These are phyloP conservation scores for Campoplex capitator DNA, from an alignment of 2,888 invertebrate genomes.

Conservation along the genomic window DNA sequence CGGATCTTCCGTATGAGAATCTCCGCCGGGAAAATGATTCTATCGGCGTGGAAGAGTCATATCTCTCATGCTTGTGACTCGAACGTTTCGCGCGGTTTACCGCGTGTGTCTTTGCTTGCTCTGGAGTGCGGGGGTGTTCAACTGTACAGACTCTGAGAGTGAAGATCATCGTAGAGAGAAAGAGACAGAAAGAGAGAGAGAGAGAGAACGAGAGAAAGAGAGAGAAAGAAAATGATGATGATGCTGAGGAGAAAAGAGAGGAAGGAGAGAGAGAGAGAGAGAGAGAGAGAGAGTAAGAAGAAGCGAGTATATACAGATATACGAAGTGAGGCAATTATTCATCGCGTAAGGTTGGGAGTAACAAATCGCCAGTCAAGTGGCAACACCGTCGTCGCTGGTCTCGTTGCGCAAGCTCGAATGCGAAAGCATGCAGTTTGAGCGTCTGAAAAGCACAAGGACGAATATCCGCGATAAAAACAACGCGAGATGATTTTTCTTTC, in stretches of 20 bases:
- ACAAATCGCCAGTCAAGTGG: conserved; percentile 84
- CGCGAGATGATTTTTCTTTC: not conserved
- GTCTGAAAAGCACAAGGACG: not conserved
- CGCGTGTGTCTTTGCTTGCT: conserved; percentile 28
- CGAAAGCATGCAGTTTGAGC: conserved; percentile 62
- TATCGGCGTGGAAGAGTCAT: conserved; percentile 73
- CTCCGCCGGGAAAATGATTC: conserved; percentile 65
- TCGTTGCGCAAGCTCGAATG: conserved; percentile 69
- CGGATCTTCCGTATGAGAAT: conserved; percentile 46
- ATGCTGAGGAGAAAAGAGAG: not conserved
- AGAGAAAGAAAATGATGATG: conserved; percentile 13
- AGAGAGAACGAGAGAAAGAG: not conserved
- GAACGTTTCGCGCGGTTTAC: conserved; percentile 42
- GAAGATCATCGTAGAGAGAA: not conserved
- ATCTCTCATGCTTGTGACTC: conserved; percentile 22
- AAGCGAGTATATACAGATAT: conserved; percentile 65
- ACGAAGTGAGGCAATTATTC: conserved; percentile 81
- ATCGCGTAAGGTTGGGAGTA: conserved; percentile 83
- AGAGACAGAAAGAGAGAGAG: conserved; percentile 16
- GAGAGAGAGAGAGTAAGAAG: conserved; percentile 8
- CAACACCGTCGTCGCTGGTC: conserved; percentile 76
- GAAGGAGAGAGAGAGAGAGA: not conserved
- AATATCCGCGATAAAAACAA: not conserved
- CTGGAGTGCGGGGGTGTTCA: conserved; percentile 53
- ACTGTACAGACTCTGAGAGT: not conserved